Evolutionary conservation across 2,797 vertebrate genomes (phyloP), one percentile per base, ranked within the genome.

Genomic region (Falco concolor): DNA sequence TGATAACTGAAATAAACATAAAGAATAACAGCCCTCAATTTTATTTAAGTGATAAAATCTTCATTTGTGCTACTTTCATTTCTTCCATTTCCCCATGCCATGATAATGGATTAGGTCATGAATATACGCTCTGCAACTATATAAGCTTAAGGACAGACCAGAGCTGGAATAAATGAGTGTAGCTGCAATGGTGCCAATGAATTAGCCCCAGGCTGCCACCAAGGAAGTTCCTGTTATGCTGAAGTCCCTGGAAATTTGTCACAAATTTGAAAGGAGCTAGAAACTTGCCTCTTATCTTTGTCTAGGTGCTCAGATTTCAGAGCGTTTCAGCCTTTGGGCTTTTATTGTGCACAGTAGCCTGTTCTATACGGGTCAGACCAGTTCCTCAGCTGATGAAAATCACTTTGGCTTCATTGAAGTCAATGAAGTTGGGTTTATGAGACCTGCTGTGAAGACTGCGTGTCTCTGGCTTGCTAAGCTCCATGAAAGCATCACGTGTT

Each of bases 371-470:
- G 45, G 84, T 93, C 86, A 90, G 78, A 79, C 84, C 25, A 70
- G 88, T 96, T 95, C 34, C 50, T 94, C 72, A 59, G 77, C 84
- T 82, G 88, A 93, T 95, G 47, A 49, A 89, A 95, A 84, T 83
- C 59, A 21, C 76, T 77, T 86, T 56, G 70, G 34, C 49, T 77
- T 53, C 61, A 36, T n/a, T 95, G 78, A 84, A 82, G 63, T 67
- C 42, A 28, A 15, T 84, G 73, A 50, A 56, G 44, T 45, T 77
- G 47, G 24, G n/a, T 61, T 90, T 82, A 13, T 76, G 53, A 80
- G 78, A 92, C 32, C 59, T 91, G 70, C 42, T 84, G 2, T 44
- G 56, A 52, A 84, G 78, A 45, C 52, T 91, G 52, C 8, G 0
- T 19, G 38, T 60, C 54, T 42, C 57, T 78, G 40, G 24, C 54